Base-by-base conservation (phyloP, 2,888 invertebrate genomes). In the Steinernema carpocapsae region DNA sequence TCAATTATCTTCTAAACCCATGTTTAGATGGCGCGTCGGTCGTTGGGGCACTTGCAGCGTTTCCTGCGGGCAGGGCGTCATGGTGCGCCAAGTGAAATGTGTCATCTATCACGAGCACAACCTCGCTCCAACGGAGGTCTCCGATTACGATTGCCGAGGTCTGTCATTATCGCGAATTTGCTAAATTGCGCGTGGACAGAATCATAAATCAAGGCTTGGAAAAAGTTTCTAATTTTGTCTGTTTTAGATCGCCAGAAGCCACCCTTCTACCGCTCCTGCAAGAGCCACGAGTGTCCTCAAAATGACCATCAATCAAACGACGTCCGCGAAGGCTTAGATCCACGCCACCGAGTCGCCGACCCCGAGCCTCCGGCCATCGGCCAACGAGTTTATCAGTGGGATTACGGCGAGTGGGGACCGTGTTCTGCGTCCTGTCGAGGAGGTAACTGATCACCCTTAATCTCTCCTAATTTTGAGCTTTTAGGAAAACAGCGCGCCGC, bases 361-460 rank as follows among this genome's bases (percentile, higher is more conserved):
- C 19, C n/a, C 24, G 56, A 56, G 56, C 56, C 56, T 26, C 71
- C 42, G 45, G 43, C 56, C 42, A 74, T 75, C 46, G 52, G 59
- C 48, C 26, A 56, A 12, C 72, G 71, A 17, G 72, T 56, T 6
- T 80, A 73, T 71, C 76, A 78, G 6, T 87, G 87, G 87, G 80
- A 84, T 56, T 81, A 77, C 73, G 84, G 85, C 0, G 84, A 84
- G 37, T 87, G 86, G 85, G 79, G 82, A n/a, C 93, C 94, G 77
- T 97, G 97, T 90, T 95, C 94, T 85, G 94, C 94, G 0, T 94
- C 94, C 10, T 97, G 97, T 87, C 91, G 96, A 0, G 95, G 95
- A 82, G 89, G 89, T 87, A 80, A 32, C 73, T 51, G 14, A 0
- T 29, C 52, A 14, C 29, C 71, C 32, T 43, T 3, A 12, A 32